A percentile compares a stretch with the other conserved stretches of the same genome.
phyloP scores from a whole-genome alignment of 2,113 vertebrate species.

The Gulo gulo region DNA sequence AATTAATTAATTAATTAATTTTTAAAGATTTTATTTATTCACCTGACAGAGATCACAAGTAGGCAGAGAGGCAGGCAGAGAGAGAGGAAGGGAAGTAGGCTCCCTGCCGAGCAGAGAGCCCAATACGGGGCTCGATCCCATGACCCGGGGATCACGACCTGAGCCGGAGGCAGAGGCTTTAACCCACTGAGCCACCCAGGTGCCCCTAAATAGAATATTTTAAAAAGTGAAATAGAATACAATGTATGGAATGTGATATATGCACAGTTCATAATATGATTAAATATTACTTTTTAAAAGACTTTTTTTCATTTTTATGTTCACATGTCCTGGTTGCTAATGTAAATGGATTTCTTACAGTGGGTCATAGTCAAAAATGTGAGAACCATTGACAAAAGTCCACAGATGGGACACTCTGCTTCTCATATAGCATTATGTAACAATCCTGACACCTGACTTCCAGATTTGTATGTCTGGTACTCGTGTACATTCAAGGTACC shows the following conservation, averaged over 20 bases:
- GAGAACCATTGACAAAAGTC: background rate
- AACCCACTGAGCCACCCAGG: too few relatives aligned
- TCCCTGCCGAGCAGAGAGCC: too few relatives aligned
- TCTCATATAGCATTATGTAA: background rate
- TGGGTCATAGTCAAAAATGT: background rate
- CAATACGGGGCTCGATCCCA: too few relatives aligned
- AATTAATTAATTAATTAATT: too few relatives aligned
- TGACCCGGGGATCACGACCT: too few relatives aligned
- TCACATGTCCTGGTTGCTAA: background rate
- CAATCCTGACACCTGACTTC: background rate
- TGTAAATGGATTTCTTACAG: background rate
- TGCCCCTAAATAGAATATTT: background rate
- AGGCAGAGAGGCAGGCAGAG: too few relatives aligned
- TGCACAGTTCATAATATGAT: background rate
- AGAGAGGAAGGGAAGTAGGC: too few relatives aligned
- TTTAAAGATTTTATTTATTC: too few relatives aligned
- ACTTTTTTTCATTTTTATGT: background rate
- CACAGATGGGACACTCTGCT: background rate
- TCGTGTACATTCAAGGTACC: background rate
- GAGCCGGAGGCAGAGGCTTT: too few relatives aligned
- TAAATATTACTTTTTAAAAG: background rate
- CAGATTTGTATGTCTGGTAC: background rate
- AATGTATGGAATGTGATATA: background rate
- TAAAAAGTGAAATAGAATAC: background rate
- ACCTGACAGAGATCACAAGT: too few relatives aligned